Evolutionary conservation across 2,888 invertebrate genomes (phyloP).

Genomic region (Idaea aversata): DNA sequence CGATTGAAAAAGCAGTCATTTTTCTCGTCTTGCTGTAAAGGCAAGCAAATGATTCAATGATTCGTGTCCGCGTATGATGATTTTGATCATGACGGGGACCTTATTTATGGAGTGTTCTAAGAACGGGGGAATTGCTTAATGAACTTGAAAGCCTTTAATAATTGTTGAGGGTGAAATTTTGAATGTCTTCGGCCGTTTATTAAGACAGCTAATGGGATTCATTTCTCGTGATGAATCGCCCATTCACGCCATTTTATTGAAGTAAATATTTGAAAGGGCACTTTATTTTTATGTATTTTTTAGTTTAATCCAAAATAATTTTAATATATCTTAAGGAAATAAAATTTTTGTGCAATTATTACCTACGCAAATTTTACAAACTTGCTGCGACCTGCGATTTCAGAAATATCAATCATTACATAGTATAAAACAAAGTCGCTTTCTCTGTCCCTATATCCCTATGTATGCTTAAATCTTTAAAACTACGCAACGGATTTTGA

Average conservation of each 20-base stretch:
- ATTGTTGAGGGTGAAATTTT: slow-evolving; percentile 49
- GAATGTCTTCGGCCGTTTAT: slow-evolving; percentile 47
- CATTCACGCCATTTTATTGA: slow-evolving; percentile 9
- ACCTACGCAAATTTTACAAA: too few species aligned
- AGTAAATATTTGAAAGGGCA: not conserved
- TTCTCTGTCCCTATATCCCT: too few species aligned
- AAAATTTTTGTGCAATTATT: too few species aligned
- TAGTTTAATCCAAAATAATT: not conserved
- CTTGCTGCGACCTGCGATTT: too few species aligned
- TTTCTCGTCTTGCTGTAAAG: too few species aligned
- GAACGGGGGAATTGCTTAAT: slow-evolving; percentile 52
- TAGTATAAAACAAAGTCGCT: too few species aligned
- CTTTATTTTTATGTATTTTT: not conserved
- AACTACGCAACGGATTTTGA: too few species aligned
- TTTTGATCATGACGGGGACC: slow-evolving; percentile 18
- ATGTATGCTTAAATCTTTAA: too few species aligned
- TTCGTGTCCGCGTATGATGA: not conserved
- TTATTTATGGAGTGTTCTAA: slow-evolving; percentile 33
- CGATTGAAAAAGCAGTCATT: too few species aligned
- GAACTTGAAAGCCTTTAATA: slow-evolving; percentile 64
- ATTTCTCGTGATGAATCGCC: slow-evolving; percentile 42
- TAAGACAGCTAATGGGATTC: slow-evolving; percentile 52
- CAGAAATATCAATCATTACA: too few species aligned
- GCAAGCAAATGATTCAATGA: not conserved
- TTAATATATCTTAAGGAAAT: not conserved